Base-by-base conservation (phyloP, 2,113 vertebrate species). In the Sinocyclocheilus maitianheensis region DNA sequence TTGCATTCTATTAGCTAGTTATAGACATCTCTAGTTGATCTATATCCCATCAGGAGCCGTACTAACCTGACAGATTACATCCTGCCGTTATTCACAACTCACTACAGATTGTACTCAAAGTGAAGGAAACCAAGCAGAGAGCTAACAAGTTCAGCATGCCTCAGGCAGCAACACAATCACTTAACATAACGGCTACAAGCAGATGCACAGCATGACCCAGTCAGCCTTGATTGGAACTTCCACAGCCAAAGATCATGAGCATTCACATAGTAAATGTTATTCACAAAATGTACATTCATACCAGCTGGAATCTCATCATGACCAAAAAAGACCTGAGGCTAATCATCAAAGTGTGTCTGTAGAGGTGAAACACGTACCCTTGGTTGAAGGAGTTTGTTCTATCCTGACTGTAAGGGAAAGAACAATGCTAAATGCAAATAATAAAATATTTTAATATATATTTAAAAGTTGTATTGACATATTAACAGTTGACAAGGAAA, bases 191-290 rank as follows among this genome's bases (percentile, higher is more conserved):
- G 5, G 9, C 80, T 82, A 16, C 40, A 48, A 67, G 53, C 60
- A 79, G 1, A 82, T 69, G 14, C 80, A 51, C 80, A 71, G 80
- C 80, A 34, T 82, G 80, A 51, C 63, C 63, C 62, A 82, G 80
- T 20, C 37, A 48, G n/a, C n/a, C n/a, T 65, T 81, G 60, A 82
- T 69, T 69, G 80, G 4, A 82, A 20, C 80, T 18, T 82, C 46
- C 60, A 63, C 37, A 65, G 60, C 60, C 60, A 14, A 46, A 81
- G 22, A 65, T 40, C 78, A 53, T 53, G n/a, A 67, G 80, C 26
- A 82, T 53, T 82, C 80, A 53, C 63, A 82, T 2, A 67, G 14
- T 65, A 67, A 30, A 69, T 81, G 40, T 48, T 67, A 81, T 67
- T 67, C 40, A 67, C 22, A 26, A 14, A 81, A 81, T 67, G n/a